phyloP scores from a whole-genome alignment of 2,113 vertebrate species.

The Phycodurus eques region DNA sequence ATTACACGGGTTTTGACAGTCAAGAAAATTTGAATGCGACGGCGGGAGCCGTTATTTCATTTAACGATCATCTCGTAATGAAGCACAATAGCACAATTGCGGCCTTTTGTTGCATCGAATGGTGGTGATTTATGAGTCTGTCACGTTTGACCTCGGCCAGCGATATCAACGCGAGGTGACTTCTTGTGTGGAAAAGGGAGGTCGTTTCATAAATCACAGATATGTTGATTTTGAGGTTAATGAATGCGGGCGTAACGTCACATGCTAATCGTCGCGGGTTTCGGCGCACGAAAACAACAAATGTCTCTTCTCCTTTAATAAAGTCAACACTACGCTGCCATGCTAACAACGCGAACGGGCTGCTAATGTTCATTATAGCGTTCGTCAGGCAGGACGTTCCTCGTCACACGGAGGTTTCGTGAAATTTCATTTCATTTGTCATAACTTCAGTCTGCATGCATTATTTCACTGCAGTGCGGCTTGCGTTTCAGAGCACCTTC shows the following conservation, averaged over 20 bases:
- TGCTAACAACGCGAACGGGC: background rate
- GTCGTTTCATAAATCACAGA: slow-evolving; percentile 35
- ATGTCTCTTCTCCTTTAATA: background rate
- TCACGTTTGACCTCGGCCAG: slow-evolving; percentile 29
- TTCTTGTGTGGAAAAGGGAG: slow-evolving; percentile 1
- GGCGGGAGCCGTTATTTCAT: background rate
- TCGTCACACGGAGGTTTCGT: too few species aligned
- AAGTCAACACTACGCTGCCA: background rate
- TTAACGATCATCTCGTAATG: background rate
- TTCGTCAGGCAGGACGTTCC: too few species aligned
- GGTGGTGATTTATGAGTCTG: slow-evolving; percentile 17
- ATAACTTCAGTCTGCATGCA: too few species aligned
- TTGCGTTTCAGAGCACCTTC: too few species aligned
- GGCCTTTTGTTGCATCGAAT: slow-evolving; percentile 28
- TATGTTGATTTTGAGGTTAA: background rate
- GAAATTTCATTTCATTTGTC: too few species aligned
- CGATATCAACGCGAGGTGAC: slow-evolving; percentile 17
- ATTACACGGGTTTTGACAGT: background rate
- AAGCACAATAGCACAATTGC: background rate
- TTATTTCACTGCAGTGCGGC: too few species aligned
- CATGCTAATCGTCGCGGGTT: background rate
- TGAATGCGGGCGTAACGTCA: background rate
- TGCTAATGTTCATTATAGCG: background rate
- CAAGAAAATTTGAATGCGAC: background rate
- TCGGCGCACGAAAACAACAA: background rate